A percentile compares a stretch with the other conserved stretches of the same genome.
phyloP scores from a whole-genome alignment of 2,113 vertebrate genomes.

The Psilopsiagon aurifrons region DNA sequence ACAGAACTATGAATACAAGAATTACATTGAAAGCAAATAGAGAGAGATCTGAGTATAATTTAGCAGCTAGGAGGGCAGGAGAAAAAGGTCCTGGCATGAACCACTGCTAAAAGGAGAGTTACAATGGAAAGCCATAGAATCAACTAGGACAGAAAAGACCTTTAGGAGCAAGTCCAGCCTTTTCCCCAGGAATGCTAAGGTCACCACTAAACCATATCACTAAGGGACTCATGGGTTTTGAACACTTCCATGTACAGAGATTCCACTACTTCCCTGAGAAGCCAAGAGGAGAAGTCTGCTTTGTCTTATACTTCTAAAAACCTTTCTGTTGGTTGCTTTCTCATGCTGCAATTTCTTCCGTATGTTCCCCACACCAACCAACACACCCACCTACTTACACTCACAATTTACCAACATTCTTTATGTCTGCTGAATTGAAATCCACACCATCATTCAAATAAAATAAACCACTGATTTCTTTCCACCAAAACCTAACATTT shows the following conservation, averaged over 20 bases:
- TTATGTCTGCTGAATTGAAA: constrained; percentile 32
- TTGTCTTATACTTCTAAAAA: background rate
- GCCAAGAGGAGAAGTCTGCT: background rate
- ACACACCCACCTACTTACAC: constrained; percentile 48
- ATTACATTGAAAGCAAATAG: background rate
- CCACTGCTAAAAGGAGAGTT: background rate
- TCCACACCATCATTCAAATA: constrained; percentile 47
- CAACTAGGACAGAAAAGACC: background rate
- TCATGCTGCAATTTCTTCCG: constrained; percentile 33
- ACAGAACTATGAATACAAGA: background rate
- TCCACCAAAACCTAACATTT: background rate
- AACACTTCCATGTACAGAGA: background rate
- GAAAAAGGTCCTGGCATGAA: background rate
- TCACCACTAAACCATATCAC: background rate
- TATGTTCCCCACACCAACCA: constrained; percentile 47
- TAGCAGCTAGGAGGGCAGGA: background rate
- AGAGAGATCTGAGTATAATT: background rate
- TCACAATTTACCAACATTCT: constrained; percentile 63
- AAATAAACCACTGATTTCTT: constrained; percentile 50
- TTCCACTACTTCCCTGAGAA: background rate
- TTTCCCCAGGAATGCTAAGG: background rate
- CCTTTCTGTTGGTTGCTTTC: constrained; percentile 24
- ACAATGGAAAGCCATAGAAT: background rate
- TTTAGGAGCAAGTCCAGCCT: background rate
- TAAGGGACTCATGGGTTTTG: background rate